These are phyloP conservation scores for Hephaestus fuliginosus DNA, from an alignment of 2,797 vertebrate species.

Conservation along the genomic window DNA sequence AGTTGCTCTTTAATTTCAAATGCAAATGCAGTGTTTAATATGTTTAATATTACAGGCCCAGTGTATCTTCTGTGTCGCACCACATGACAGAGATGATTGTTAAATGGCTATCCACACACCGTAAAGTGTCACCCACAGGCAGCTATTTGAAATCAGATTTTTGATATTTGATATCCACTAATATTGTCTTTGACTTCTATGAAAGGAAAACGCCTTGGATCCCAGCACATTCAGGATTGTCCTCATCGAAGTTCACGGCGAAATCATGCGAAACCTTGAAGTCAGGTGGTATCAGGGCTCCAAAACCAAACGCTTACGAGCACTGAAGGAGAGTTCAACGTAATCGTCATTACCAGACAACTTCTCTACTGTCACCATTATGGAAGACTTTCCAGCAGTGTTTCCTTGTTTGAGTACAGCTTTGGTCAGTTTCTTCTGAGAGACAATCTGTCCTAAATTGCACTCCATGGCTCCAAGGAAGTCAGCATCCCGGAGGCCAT, in stretches of 20 bases:
- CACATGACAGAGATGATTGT: too few species aligned
- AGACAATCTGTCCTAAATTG: constrained; percentile 98
- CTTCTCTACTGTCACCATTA: constrained; percentile 98
- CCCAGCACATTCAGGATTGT: constrained; percentile 98
- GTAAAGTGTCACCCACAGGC: too few species aligned
- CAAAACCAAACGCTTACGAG: constrained; percentile 97
- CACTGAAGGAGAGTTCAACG: constrained; percentile 97
- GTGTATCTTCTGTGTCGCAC: too few species aligned
- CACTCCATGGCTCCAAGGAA: constrained; percentile 98
- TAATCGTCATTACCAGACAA: constrained; percentile 98
- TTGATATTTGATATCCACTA: too few species aligned
- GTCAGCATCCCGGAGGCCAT: constrained; percentile 96
- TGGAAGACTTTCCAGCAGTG: constrained; percentile 96
- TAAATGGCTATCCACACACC: too few species aligned
- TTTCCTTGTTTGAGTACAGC: constrained; percentile 97
- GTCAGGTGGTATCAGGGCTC: constrained; percentile 98
- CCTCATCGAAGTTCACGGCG: constrained; percentile 99
- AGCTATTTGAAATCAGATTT: too few species aligned
- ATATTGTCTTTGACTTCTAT: too few species aligned
- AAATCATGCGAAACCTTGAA: constrained; percentile 99
- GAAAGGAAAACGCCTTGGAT: too few species aligned
- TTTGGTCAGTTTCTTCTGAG: constrained; percentile 97
- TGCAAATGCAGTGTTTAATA: too few species aligned
- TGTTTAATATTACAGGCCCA: too few species aligned
- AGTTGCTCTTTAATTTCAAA: too few species aligned